These are phyloP conservation scores for Scophthalmus maximus DNA, from an alignment of 2,113 vertebrate species.

Conservation along the genomic window DNA sequence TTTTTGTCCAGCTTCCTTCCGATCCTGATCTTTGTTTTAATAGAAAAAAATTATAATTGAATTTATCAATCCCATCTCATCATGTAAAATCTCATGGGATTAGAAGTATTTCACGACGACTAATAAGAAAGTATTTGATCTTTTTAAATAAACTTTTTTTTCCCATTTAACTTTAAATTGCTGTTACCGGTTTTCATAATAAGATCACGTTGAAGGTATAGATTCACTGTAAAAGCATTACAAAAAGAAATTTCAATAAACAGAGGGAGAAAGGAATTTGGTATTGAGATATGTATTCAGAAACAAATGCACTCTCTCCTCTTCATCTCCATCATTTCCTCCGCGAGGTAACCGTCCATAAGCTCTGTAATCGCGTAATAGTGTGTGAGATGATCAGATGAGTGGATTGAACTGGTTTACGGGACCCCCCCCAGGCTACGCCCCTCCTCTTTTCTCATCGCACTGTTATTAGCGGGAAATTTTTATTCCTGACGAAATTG, in stretches of 20 bases:
- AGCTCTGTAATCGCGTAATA: neutral
- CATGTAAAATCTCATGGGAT: no score
- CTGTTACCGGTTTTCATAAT: neutral
- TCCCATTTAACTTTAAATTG: no score
- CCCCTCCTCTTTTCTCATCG: slow-evolving; percentile 1
- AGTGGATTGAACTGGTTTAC: neutral
- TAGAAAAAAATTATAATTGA: neutral
- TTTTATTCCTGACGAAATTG: slow-evolving; percentile 3
- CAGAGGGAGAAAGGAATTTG: no score
- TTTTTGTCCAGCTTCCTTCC: neutral
- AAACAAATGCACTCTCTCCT: neutral
- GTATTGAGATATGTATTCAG: no score
- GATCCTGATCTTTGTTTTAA: no score
- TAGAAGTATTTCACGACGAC: neutral
- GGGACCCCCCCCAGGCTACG: neutral
- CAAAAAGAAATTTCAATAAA: no score
- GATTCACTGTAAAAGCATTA: no score
- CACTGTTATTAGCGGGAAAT: slow-evolving; percentile 22
- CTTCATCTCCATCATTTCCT: slow-evolving; percentile 3
- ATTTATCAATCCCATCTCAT: neutral
- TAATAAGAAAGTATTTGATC: neutral
- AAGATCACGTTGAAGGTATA: neutral
- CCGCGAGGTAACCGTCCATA: neutral
- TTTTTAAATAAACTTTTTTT: neutral
- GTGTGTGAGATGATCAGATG: neutral